Evolutionary conservation across 2,888 invertebrate species (phyloP), one percentile per base, ranked within the genome.

Genomic region (Silvanus unidentatus): DNA sequence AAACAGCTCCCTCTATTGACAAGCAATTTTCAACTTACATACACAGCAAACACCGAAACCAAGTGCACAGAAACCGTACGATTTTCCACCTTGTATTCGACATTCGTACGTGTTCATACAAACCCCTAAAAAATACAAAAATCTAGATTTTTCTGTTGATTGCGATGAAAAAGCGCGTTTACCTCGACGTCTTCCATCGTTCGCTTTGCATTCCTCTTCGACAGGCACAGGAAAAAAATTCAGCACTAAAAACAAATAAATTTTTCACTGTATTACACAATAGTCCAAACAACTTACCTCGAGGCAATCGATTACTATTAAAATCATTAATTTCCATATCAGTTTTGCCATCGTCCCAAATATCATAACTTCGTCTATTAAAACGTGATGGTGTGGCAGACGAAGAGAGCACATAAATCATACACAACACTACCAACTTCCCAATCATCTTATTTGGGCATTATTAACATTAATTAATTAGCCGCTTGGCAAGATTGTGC

Each of bases 41-140:
- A 89, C 80, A 69, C 90, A 90, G 65, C 90, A 90, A 8, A 89
- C 88, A 1, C 90, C 90, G 52, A 90, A 86, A 6, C 90, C 89
- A 49, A 86, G 77, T 0, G 89, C 89, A 62, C 90, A 90, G 57
- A 83, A 81, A 0, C 90, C 90, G 29, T 80, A 77, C 0, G 88
- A 81, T 54, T 72, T 69, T n/a, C 79, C 79, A 43, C 82, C 82
- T 58, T 87, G 78, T 61, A 86, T 83, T 9, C 84, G 77, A 58
- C 90, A 90, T 69, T 89, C 88, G 71, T 90, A 90, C 12, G 86
- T 81, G 72, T 90, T 90, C 72, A 89, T 79, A 70, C 90, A 90
- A 60, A 84, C 78, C 43, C 90, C 90, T 57, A 76, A 69, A 60
- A 62, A 52, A 49, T 11, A 41, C 38, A 42, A 37, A 38, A 46